phyloP scores from a whole-genome alignment of 2,113 vertebrate species.

The Chauna torquata region DNA sequence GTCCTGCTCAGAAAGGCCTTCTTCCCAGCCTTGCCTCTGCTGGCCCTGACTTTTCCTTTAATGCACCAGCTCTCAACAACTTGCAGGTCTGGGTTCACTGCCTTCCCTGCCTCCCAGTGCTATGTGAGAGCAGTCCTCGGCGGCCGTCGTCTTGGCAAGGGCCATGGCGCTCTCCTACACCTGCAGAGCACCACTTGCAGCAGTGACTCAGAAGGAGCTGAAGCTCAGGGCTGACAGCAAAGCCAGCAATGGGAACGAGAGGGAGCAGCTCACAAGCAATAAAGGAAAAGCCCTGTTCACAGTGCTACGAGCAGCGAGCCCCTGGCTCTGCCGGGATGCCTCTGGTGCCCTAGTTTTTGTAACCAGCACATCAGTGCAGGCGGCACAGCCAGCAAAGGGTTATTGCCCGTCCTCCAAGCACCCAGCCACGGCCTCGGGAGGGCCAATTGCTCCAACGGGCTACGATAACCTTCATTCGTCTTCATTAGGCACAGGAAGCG shows the following conservation, averaged over 20 bases:
- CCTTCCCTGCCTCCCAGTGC: neutral
- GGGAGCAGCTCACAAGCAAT: accelerated
- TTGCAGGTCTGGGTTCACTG: neutral
- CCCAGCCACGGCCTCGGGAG: no score
- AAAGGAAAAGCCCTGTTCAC: accelerated
- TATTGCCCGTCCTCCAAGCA: neutral
- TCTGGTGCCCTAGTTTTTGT: neutral
- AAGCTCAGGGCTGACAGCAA: neutral
- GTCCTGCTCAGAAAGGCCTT: neutral
- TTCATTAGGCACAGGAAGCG: neutral
- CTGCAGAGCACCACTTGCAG: neutral
- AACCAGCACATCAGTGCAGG: neutral
- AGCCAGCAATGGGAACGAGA: neutral
- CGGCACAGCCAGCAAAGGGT: neutral
- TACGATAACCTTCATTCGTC: neutral
- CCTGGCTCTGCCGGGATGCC: neutral
- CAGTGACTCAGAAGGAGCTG: neutral
- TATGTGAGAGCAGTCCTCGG: accelerated
- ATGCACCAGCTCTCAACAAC: neutral
- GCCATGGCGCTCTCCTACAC: neutral
- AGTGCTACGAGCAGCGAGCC: neutral
- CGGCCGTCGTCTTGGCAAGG: neutral
- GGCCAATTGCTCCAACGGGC: neutral
- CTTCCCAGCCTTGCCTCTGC: neutral
- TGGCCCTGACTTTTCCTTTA: neutral